A percentile compares a stretch with the other conserved stretches of the same genome.
Conservation (phyloP, 2,113 vertebrate genomes). For the Seriola rivoliana region DNA sequence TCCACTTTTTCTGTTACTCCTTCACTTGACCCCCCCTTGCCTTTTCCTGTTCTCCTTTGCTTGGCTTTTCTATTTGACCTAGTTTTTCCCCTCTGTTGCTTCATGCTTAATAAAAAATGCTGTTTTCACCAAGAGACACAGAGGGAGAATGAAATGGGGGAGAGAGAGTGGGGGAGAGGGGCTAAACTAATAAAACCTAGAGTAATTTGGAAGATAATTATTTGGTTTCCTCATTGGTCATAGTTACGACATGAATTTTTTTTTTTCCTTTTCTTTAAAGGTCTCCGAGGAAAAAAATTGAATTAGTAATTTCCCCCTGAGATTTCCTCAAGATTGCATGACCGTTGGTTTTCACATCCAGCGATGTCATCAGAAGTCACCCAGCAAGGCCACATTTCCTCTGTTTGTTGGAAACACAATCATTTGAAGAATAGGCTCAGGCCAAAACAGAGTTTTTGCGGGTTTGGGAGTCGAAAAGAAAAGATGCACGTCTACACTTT, state of each 20-base stretch:
- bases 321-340: conserved; percentile 63
- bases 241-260: conserved; percentile 32
- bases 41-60: conserved; percentile 45
- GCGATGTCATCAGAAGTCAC: conserved; percentile 61
- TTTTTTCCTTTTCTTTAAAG: conserved; percentile 21
- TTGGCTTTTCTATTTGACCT: conserved; percentile 74
- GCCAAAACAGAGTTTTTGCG: conserved; percentile 59
- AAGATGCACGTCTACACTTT: conserved; percentile 63
- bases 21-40: conserved; percentile 27
- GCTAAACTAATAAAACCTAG: conserved; percentile 43
- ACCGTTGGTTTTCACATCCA: conserved; percentile 56
- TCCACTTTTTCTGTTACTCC: conserved; percentile 37
- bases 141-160: conserved; percentile 18
- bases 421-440: conserved; percentile 61
- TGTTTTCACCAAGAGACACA: conserved; percentile 47
- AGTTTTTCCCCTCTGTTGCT: conserved; percentile 70
- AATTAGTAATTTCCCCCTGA: conserved; percentile 41
- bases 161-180: background rate
- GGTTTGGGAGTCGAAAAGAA: conserved; percentile 62
- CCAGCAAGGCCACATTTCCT: conserved; percentile 63
- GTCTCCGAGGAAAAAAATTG: conserved; percentile 58
- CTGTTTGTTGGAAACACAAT: conserved; percentile 70
- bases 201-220: conserved; percentile 43
- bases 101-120: conserved; percentile 66
- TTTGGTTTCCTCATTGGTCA: conserved; percentile 44